Evolutionary conservation across 1,140 invertebrate species (phyloP), one percentile per base, ranked within the genome.

Genomic region (Ostrea denselamellosa): DNA sequence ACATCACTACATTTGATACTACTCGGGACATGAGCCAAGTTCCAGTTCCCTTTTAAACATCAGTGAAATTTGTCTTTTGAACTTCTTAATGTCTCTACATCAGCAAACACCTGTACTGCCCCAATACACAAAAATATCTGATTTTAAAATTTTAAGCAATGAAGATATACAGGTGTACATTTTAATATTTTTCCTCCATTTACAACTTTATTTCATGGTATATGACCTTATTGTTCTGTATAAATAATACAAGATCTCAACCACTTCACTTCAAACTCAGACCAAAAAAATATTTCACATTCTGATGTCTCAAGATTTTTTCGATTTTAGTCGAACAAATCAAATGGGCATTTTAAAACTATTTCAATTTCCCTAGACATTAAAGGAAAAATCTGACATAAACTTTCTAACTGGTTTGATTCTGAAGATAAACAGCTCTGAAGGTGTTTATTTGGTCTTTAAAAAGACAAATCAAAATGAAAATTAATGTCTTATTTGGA

Each of bases 281-380:
- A 34, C 14, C 8, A 28, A 22, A 14, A 28, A 77, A 71, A 77
- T 77, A 77, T 77, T 77, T 77, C 68, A 12, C 68, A 77, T 77
- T 77, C 68, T 77, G 22, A 77, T 12, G 68, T 77, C 68, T 77
- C 68, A 17, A 77, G 68, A 77, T 77, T 28, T 34, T 77, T 12
- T 12, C 12, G 68, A 77, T 77, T 77, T 77, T 25, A 77, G 68
- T 77, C 68, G 12, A 77, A 77, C 68, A 77, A 77, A 77, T 77
- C 68, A 77, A 77, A 77, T 77, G 68, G 68, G 68, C 25, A 77
- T 77, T 77, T 77, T 77, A 77, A 77, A 77, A 77, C 68, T 77
- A 28, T 8, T 34, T 77, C 68, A 34, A 77, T 77, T 14, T 77
- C 28, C 68, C 68, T 28, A 77, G 0, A 77, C 68, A 77, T 77